A percentile compares a stretch with the other conserved stretches of the same genome.
These are phyloP conservation scores for Blennius ocellaris DNA, from an alignment of 2,113 vertebrate species.

Conservation along the genomic window DNA sequence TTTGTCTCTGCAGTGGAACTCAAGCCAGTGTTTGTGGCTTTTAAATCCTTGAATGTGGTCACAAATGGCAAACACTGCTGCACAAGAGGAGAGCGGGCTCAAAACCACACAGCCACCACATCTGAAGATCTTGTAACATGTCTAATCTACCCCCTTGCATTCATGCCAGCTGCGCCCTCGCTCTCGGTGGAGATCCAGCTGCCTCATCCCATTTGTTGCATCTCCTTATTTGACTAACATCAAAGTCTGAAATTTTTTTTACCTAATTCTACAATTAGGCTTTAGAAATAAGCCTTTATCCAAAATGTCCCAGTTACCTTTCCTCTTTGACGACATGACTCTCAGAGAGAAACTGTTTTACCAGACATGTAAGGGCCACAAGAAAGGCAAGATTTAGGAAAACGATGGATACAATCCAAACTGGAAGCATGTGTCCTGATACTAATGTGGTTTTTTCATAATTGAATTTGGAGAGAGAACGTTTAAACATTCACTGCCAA, in stretches of 20 bases:
- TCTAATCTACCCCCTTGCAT: slow-evolving; percentile 45
- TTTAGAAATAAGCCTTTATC: slow-evolving; percentile 24
- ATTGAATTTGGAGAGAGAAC: slow-evolving; percentile 25
- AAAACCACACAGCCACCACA: slow-evolving; percentile 52
- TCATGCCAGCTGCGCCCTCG: slow-evolving; percentile 48
- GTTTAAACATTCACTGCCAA: slow-evolving; percentile 3
- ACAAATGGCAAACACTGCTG: slow-evolving; percentile 53
- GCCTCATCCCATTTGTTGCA: slow-evolving; percentile 38
- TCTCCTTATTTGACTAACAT: slow-evolving; percentile 45
- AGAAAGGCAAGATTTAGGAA: slow-evolving; percentile 39
- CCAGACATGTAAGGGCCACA: slow-evolving; percentile 35
- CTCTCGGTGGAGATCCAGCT: slow-evolving; percentile 20
- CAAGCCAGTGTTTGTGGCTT: slow-evolving; percentile 43
- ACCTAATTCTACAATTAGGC: slow-evolving; percentile 46
- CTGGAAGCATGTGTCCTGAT: slow-evolving; percentile 32
- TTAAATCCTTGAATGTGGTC: slow-evolving; percentile 44
- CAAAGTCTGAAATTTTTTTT: slow-evolving; percentile 44
- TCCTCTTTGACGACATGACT: slow-evolving; percentile 1
- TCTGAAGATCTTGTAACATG: slow-evolving; percentile 55
- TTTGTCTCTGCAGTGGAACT: slow-evolving; percentile 25
- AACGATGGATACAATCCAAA: slow-evolving; percentile 27
- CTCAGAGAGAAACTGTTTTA: slow-evolving; percentile 28
- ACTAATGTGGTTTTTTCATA: slow-evolving; percentile 36
- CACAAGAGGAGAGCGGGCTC: slow-evolving; percentile 33
- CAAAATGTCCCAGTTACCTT: slow-evolving; percentile 4